Base-by-base conservation (phyloP, 1,140 invertebrate genomes). In the Hycleus phaleratus region DNA sequence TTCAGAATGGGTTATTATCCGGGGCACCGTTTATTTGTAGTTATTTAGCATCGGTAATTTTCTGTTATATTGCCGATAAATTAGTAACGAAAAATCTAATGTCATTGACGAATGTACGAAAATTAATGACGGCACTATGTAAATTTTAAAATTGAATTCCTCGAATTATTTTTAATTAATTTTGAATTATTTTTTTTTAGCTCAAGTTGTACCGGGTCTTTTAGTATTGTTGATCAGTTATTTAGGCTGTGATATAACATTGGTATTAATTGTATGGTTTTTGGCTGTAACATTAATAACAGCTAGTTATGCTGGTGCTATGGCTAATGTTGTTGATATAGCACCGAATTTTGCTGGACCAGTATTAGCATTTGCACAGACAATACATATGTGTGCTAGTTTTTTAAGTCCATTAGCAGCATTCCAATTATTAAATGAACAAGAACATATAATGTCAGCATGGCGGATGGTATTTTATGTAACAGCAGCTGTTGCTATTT, bases 381-480 rank as follows among this genome's bases (percentile, higher is more conserved):
- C 85, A 43, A 85, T 87, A 62, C 85, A 87, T 68, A 87, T 87
- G 85, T 79, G 81, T 38, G 85, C 85, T 18, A 85, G 84, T 69
- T 87, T 86, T 64, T 64, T 87, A 6, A 85, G 83, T 38, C 85
- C 85, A 0, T 67, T 85, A 51, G 81, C 78, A 46, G 79, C 81
- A 68, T 82, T 84, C 61, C 70, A 77, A 58, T 68, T 82, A 43
- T 47, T 69, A 40, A 60, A 63, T 38, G 60, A 58, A 9, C 47
- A 63, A 38, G 65, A 65, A 38, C 59, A 65, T 8, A 40, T 65
- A 8, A 66, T 67, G 54, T 64, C 81, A 3, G 79, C 85, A 39
- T 92, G 89, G 89, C 78, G 83, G 50, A 81, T 72, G 25, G 85
- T 90, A 2, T 91, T 91, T 68, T 82, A 79, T 51, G 75, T 88